These are phyloP conservation scores for Gymnothorax reevesii DNA, from an alignment of 2,797 vertebrate genomes.

Conservation along the genomic window DNA sequence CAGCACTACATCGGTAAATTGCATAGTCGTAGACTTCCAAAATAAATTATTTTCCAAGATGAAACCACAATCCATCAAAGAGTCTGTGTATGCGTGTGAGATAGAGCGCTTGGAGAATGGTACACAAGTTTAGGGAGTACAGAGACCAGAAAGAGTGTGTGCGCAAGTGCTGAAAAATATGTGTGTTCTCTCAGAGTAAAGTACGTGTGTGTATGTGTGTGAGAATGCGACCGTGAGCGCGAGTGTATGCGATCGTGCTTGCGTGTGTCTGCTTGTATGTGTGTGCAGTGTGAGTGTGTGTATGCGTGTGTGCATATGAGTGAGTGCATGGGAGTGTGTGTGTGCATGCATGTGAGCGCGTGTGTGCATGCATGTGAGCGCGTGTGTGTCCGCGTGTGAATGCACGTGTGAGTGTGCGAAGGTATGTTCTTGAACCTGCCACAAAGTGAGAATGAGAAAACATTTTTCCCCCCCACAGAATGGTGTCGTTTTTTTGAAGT, in stretches of 20 bases:
- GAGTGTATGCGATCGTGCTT: background rate
- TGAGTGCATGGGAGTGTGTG: background rate
- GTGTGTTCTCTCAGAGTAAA: background rate
- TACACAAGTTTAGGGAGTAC: too few relatives aligned
- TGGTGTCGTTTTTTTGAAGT: too few relatives aligned
- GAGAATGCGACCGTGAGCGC: background rate
- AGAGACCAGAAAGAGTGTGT: background rate
- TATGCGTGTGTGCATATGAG: background rate
- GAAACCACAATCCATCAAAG: background rate
- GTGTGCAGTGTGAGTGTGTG: background rate
- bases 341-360: background rate
- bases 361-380: background rate
- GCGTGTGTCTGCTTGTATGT: background rate
- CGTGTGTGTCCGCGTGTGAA: background rate
- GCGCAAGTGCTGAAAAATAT: too few relatives aligned
- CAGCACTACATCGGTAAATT: background rate
- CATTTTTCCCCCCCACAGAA: too few relatives aligned
- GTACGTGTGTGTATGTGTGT: background rate
- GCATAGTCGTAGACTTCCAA: background rate
- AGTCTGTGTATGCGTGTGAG: too few relatives aligned
- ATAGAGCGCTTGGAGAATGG: too few relatives aligned
- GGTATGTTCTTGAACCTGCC: background rate
- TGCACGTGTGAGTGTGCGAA: background rate
- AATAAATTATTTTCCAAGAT: background rate
- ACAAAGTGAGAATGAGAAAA: too few relatives aligned